phyloP scores from a whole-genome alignment of 1,140 invertebrate species.

The Laupala kohalensis region DNA sequence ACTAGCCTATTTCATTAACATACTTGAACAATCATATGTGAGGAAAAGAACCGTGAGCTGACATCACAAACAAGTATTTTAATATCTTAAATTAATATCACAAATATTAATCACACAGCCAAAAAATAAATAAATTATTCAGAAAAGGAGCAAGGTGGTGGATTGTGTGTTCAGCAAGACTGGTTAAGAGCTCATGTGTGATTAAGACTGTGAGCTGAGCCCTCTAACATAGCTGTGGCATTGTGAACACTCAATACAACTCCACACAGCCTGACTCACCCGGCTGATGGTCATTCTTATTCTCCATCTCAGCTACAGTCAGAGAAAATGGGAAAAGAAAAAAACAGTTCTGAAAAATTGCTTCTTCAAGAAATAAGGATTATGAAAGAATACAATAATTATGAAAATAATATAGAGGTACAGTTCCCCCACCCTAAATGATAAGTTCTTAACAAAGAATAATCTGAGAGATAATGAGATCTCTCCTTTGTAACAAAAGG shows the following conservation, averaged over 20 bases:
- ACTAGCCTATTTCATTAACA: too few species aligned
- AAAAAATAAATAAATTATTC: too few species aligned
- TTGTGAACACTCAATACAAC: background rate
- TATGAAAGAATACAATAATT: background rate
- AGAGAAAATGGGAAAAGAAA: background rate
- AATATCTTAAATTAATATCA: too few species aligned
- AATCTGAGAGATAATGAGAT: too few species aligned
- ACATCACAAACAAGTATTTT: too few species aligned
- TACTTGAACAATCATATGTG: too few species aligned
- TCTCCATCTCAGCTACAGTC: background rate
- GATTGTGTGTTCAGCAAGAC: background rate
- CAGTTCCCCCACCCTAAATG: too few species aligned
- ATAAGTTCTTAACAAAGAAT: too few species aligned
- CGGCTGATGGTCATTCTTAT: background rate
- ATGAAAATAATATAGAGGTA: constrained; percentile 3
- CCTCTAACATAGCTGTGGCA: background rate
- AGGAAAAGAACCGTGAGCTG: too few species aligned
- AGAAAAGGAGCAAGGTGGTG: background rate
- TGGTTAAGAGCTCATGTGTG: background rate
- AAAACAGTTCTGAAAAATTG: background rate
- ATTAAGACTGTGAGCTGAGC: background rate
- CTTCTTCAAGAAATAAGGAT: background rate
- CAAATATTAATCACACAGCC: too few species aligned
- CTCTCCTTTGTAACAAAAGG: too few species aligned
- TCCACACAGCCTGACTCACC: background rate